Conservation (phyloP, 2,113 vertebrate species). For the Epinephelus fuscoguttatus region DNA sequence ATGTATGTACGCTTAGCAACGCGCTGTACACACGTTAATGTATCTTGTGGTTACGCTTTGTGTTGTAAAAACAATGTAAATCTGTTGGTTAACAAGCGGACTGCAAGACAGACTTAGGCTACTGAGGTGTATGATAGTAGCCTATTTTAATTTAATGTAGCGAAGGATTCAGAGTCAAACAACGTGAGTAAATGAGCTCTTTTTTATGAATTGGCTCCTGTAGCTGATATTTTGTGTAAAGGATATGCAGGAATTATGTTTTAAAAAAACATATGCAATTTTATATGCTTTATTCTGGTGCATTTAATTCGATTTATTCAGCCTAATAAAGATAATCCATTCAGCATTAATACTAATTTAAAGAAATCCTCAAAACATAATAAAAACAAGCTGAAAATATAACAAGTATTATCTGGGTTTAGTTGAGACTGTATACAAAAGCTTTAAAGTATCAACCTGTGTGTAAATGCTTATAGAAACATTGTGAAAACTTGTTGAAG, state of each 20-base stretch:
- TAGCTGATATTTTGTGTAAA: background rate
- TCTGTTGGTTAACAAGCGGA: background rate
- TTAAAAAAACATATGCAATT: too few species aligned
- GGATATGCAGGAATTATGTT: background rate
- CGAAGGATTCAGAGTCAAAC: background rate
- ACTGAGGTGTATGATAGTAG: too few species aligned
- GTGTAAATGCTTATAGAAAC: background rate
- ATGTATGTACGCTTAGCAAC: background rate
- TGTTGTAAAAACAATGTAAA: background rate
- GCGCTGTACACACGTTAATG: too few species aligned
- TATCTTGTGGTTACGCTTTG: background rate
- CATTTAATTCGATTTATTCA: background rate
- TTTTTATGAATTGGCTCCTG: background rate
- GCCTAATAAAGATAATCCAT: background rate
- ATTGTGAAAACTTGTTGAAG: background rate
- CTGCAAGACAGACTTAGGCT: background rate
- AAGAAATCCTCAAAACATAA: background rate
- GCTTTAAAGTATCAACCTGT: background rate
- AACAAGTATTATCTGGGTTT: background rate
- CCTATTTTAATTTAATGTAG: background rate
- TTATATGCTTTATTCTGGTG: too few species aligned
- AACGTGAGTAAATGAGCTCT: background rate
- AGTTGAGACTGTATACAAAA: background rate
- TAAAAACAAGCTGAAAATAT: too few species aligned
- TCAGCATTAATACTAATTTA: background rate